Conservation (phyloP, 2,888 invertebrate species). For the Isoperla grammatica region DNA sequence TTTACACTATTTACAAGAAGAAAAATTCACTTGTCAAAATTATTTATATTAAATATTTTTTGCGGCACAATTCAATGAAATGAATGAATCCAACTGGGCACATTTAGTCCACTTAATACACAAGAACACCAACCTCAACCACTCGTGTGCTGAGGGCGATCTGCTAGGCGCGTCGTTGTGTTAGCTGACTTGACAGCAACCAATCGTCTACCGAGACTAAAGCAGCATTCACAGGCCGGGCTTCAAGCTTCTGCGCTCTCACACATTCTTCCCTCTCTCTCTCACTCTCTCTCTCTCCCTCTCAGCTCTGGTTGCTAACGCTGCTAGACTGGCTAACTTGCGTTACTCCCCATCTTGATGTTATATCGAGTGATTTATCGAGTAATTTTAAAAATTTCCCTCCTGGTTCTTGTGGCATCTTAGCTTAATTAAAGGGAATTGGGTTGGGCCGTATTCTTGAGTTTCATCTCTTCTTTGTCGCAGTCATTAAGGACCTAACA, state of each 20-base stretch:
- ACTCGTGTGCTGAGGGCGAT: too few species aligned
- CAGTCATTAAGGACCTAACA: neutral
- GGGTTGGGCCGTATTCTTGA: neutral
- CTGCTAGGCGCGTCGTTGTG: too few species aligned
- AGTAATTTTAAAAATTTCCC: neutral
- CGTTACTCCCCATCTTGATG: neutral
- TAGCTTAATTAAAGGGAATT: neutral
- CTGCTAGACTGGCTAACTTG: neutral
- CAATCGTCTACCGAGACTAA: too few species aligned
- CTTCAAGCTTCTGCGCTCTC: neutral
- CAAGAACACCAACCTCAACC: too few species aligned
- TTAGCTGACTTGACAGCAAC: too few species aligned
- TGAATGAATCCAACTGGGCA: too few species aligned
- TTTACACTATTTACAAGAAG: too few species aligned
- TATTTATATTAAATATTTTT: too few species aligned
- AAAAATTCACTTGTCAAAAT: too few species aligned
- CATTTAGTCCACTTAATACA: too few species aligned
- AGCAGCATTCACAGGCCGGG: too few species aligned
- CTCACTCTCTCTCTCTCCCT: neutral
- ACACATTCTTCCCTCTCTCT: neutral
- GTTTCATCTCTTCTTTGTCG: neutral
- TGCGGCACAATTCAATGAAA: too few species aligned
- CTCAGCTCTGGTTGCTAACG: neutral
- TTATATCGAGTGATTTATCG: neutral
- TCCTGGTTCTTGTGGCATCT: neutral